phyloP scores from a whole-genome alignment of 1,140 invertebrate species.

The Rhagoletis pomonella region DNA sequence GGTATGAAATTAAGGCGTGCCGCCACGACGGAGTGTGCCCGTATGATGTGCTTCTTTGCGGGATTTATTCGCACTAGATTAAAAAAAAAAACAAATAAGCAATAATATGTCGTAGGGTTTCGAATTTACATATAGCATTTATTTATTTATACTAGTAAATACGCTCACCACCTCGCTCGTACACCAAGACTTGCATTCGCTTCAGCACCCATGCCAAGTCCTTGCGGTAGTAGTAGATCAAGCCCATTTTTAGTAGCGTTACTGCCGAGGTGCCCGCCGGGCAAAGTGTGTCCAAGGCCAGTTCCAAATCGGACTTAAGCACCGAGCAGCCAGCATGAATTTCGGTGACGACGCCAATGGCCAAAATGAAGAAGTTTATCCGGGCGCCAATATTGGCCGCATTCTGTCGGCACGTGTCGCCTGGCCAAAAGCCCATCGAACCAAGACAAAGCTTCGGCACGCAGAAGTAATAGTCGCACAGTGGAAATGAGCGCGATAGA shows the following conservation, averaged over 20 bases:
- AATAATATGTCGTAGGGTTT: neutral
- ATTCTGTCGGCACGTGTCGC: neutral
- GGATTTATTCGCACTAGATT: constrained; percentile 3
- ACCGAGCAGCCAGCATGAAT: constrained; percentile 61
- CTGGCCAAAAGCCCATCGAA: constrained; percentile 66
- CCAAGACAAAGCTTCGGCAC: constrained; percentile 62
- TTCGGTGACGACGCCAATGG: constrained; percentile 66
- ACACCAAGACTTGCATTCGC: constrained; percentile 54
- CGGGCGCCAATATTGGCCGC: constrained; percentile 48
- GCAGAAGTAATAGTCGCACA: constrained; percentile 62
- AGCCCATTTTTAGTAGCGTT: constrained; percentile 66
- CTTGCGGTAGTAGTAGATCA: constrained; percentile 60
- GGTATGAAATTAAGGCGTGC: constrained; percentile 66
- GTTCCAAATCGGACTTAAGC: constrained; percentile 55
- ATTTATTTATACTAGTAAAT: neutral
- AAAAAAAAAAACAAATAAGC: constrained; percentile 16
- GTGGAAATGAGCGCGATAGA: constrained; percentile 23
- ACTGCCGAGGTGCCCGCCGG: constrained; percentile 68
- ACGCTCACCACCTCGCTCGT: constrained; percentile 9
- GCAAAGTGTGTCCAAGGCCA: constrained; percentile 68
- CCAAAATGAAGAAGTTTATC: constrained; percentile 61
- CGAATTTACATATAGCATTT: neutral
- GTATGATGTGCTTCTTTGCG: constrained; percentile 57
- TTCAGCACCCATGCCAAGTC: constrained; percentile 60
- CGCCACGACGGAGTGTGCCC: constrained; percentile 57